A percentile compares a stretch with the other conserved stretches of the same genome.
phyloP scores from a whole-genome alignment of 1,140 invertebrate species.

The Homalodisca vitripennis region DNA sequence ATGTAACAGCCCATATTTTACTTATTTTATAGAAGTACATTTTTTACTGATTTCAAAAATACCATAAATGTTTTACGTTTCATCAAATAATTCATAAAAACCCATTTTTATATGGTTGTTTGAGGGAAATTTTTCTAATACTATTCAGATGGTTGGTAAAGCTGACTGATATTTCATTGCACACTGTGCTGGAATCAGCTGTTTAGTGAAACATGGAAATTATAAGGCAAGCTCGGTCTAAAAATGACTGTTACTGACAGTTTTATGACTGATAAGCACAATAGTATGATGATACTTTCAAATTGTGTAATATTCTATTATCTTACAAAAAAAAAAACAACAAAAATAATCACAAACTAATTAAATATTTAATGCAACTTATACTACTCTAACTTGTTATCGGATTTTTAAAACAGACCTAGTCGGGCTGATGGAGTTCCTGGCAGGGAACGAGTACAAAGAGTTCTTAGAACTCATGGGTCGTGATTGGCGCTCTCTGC shows the following conservation, averaged over 20 bases:
- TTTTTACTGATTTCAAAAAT: no score
- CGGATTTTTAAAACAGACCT: slow-evolving; percentile 55
- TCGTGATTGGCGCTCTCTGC: slow-evolving; percentile 49
- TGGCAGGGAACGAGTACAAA: slow-evolving; percentile 61
- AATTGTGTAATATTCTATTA: not conserved
- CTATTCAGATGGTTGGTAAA: no score
- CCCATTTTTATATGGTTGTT: no score
- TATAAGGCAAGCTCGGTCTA: no score
- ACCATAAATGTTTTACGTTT: not conserved
- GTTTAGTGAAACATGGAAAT: no score
- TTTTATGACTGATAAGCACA: no score
- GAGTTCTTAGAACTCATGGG: slow-evolving; percentile 41
- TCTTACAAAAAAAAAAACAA: not conserved
- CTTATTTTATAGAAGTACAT: not conserved
- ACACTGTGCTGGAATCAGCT: no score
- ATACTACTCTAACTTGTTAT: no score
- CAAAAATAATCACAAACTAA: not conserved
- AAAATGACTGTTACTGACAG: no score
- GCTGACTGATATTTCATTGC: no score
- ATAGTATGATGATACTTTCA: not conserved
- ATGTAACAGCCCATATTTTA: not conserved
- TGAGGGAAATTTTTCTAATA: no score
- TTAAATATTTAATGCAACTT: not conserved
- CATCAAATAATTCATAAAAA: no score
- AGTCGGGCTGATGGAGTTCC: slow-evolving; percentile 68